phyloP scores from a whole-genome alignment of 2,888 invertebrate species.

The Rhagium mordax region DNA sequence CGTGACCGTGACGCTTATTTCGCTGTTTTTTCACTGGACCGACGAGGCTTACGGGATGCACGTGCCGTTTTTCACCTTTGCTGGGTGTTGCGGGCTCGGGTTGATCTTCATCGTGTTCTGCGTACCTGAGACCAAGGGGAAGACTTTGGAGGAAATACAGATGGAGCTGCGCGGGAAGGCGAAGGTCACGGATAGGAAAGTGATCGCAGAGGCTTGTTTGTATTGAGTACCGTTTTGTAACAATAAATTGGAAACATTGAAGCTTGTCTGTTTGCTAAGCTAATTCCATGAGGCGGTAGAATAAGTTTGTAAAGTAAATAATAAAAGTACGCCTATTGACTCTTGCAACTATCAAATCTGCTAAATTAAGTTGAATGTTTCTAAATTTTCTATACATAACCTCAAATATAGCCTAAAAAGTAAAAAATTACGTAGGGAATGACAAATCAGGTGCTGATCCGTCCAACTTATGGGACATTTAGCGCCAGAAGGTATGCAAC shows the following conservation, averaged over 20 bases:
- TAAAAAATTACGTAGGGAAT: no score
- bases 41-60: slow-evolving; percentile 68
- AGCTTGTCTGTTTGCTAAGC: not conserved
- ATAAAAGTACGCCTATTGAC: no score
- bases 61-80: slow-evolving; percentile 70
- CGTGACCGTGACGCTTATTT: slow-evolving; percentile 69
- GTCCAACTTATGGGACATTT: no score
- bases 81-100: slow-evolving; percentile 63
- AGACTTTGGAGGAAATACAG: slow-evolving; percentile 72
- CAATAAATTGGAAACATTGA: no score
- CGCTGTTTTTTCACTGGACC: slow-evolving; percentile 70
- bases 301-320: no score
- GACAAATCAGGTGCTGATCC: no score
- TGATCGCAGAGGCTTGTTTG: not conserved
- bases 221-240: not conserved
- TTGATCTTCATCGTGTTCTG: slow-evolving; percentile 67
- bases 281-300: no score
- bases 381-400: no score
- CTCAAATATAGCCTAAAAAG: no score
- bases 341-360: no score
- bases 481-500: no score
- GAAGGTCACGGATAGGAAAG: not conserved
- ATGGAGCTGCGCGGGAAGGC: slow-evolving; percentile 53
- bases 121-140: slow-evolving; percentile 73
- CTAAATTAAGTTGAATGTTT: no score